Base-by-base conservation (phyloP, 1,140 invertebrate genomes). In the Ceratosolen solmsi region DNA sequence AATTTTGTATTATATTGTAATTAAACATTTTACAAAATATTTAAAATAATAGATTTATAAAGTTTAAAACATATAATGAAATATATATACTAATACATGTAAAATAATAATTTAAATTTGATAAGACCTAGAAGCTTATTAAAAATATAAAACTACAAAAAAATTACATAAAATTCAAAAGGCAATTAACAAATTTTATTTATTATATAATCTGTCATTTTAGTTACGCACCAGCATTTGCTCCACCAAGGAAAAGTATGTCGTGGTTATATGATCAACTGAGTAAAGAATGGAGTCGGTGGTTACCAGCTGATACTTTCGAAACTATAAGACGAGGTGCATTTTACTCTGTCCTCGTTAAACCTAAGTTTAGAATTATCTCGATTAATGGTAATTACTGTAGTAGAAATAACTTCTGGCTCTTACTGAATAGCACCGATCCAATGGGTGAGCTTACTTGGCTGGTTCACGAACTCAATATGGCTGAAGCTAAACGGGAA, bases 381-480 rank as follows among this genome's bases (percentile, higher is more conserved):
- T 98, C 97, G 0, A 92, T 98, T 0, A 98, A 98, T 85, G 98
- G 97, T 94, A 98, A 98, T 90, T 98, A 97, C 88, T 98, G 97
- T 88, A 98, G 98, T 87, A 98, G 97, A 86, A 97, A 97, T 89
- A 98, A 98, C 90, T 98, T 98, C 97, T 99, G 98, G 98, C 91
- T 99, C 17, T 91, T 99, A 20, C 90, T 99, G 38, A 99, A 99
- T 88, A 97, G 97, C 79, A 99, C 97, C 0, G 99, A 99, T 92
- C 98, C 98, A 0, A 96, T 96, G 1, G 96, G 95, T 13, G 96
- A 99, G 89, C 91, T 99, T 2, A 95, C 97, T 83, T 99, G 99
- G 99, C 94, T 99, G 38, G 96, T 99, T 58, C 95, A 97, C 84
- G 97, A 99, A 89, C 91, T 99, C 1, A 97, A 98, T 89, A 94